A percentile compares a stretch with the other conserved stretches of the same genome.
These are phyloP conservation scores for Lepidochrysops patricia DNA, from an alignment of 2,888 invertebrate species.

Conservation along the genomic window DNA sequence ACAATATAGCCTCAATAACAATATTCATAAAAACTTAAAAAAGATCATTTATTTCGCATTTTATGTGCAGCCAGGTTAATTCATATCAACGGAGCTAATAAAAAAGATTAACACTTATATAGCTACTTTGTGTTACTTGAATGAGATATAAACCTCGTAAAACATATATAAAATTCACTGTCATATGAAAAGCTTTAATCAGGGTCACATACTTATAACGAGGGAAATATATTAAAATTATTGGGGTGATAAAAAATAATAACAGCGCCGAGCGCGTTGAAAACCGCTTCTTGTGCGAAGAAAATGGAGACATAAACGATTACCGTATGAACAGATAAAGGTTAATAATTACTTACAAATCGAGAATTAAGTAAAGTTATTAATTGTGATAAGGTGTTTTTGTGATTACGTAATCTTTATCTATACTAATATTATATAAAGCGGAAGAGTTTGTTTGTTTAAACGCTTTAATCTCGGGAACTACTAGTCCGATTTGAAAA, in stretches of 20 bases:
- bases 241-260: conserved; percentile 11
- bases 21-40: neutral
- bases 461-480: too few relatives aligned
- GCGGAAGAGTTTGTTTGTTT: too few relatives aligned
- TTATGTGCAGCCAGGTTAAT: neutral
- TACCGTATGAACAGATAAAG: neutral
- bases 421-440: too few relatives aligned
- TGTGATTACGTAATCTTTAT: too few relatives aligned
- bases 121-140: neutral
- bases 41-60: neutral
- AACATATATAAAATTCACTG: neutral
- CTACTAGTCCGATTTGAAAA: too few relatives aligned
- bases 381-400: too few relatives aligned
- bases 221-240: conserved; percentile 10
- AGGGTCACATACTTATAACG: neutral
- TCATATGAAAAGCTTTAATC: conserved; percentile 7
- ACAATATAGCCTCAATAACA: neutral
- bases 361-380: neutral
- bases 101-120: conserved; percentile 12
- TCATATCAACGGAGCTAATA: neutral
- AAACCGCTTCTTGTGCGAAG: neutral
- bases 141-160: neutral
- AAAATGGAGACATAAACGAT: neutral
- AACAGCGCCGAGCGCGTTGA: neutral
- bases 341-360: neutral